Percentiles rank a stretch among this genome's conserved stretches.
These are phyloP conservation scores for Notothenia coriiceps DNA, from an alignment of 2,113 vertebrate genomes.

Conservation along the genomic window DNA sequence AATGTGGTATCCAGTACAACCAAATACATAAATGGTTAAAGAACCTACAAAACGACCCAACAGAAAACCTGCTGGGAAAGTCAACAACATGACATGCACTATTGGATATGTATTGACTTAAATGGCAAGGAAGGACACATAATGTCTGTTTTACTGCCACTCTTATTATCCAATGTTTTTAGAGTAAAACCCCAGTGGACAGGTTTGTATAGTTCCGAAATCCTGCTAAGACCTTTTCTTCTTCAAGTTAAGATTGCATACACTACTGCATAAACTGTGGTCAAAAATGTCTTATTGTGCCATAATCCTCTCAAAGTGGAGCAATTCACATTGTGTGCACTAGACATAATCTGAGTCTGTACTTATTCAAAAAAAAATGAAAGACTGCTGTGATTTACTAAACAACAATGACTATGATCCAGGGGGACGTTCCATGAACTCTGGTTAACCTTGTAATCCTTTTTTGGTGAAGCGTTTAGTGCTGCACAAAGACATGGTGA, in stretches of 20 bases:
- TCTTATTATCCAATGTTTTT: neutral
- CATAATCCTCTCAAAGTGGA: conserved; percentile 20
- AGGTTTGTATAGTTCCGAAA: neutral
- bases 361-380: neutral
- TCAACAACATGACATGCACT: neutral
- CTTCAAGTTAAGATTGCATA: conserved; percentile 5
- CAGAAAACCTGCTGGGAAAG: neutral
- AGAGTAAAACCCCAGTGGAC: neutral
- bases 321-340: conserved; percentile 17
- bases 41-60: neutral
- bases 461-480: neutral
- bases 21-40: neutral
- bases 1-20: neutral
- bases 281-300: neutral
- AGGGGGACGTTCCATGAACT: conserved; percentile 25
- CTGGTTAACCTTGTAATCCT: conserved; percentile 28
- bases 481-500: neutral
- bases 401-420: conserved; percentile 18
- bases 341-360: conserved; percentile 25
- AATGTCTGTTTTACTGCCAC: neutral
- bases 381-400: neutral
- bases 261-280: neutral
- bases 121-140: neutral
- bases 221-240: neutral
- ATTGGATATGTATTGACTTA: neutral